Percentiles rank a stretch among this genome's conserved stretches.
These are phyloP conservation scores for Nematopogon swammerdamellus DNA, from an alignment of 2,888 invertebrate species.

Conservation along the genomic window DNA sequence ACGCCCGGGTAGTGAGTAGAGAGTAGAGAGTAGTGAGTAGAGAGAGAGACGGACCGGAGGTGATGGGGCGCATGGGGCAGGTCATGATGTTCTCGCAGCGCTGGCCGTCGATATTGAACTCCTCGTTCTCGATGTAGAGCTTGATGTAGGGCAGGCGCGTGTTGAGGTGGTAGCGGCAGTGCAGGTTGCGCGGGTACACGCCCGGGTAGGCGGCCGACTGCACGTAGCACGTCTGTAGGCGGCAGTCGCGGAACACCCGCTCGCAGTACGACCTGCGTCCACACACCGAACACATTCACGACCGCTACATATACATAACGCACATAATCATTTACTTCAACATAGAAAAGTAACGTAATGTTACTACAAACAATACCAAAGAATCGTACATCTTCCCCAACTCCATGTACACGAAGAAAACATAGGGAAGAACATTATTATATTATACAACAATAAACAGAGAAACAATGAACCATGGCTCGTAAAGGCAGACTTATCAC, in stretches of 20 bases:
- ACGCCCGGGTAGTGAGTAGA: conserved; percentile 62
- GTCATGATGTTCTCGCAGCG: conserved; percentile 94
- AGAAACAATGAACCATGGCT: too few relatives aligned
- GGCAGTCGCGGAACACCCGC: conserved; percentile 81
- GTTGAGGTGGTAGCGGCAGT: conserved; percentile 88
- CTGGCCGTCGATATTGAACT: conserved; percentile 92
- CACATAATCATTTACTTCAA: too few relatives aligned
- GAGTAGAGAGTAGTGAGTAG: not conserved
- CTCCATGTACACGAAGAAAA: too few relatives aligned
- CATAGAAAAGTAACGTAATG: too few relatives aligned
- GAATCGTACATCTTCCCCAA: too few relatives aligned
- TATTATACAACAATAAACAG: too few relatives aligned
- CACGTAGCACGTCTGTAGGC: conserved; percentile 89
- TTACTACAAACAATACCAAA: too few relatives aligned
- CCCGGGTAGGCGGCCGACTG: conserved; percentile 93
- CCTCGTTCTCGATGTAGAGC: conserved; percentile 88
- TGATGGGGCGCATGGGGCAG: conserved; percentile 89
- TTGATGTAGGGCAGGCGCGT: conserved; percentile 87
- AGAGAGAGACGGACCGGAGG: conserved; percentile 58
- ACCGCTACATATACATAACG: too few relatives aligned
- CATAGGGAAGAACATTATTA: too few relatives aligned
- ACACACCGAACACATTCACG: too few relatives aligned
- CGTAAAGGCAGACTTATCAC: too few relatives aligned
- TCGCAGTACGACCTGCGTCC: conserved; percentile 78
- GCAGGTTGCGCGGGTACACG: conserved; percentile 85